Evolutionary conservation across 2,888 invertebrate species (phyloP).

Genomic region (Cephus spinipes): DNA sequence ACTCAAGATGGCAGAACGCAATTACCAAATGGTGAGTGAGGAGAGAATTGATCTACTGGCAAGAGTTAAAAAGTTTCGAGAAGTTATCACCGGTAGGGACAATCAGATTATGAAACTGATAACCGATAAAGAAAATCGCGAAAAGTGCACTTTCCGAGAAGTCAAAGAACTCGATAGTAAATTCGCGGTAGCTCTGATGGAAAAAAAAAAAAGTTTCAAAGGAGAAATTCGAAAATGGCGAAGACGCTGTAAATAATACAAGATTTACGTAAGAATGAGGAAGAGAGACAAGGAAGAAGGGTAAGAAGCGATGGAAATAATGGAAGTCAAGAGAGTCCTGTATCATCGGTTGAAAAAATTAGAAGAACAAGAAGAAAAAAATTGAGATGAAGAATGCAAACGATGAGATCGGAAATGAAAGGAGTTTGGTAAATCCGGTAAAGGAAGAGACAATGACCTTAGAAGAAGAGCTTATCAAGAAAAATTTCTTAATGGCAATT

Average conservation of each 20-base stretch:
- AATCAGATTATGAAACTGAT: conserved; percentile 29
- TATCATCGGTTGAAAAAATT: neutral
- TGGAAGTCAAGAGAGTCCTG: neutral
- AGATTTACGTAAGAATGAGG: neutral
- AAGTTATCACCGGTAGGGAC: conserved; percentile 25
- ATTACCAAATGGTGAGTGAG: conserved; percentile 2
- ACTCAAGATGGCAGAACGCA: neutral
- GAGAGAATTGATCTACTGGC: conserved; percentile 29
- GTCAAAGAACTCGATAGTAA: conserved; percentile 16
- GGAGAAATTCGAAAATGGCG: neutral
- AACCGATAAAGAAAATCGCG: conserved; percentile 21
- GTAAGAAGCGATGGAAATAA: neutral
- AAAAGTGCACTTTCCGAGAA: conserved; percentile 2
- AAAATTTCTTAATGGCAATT: no score
- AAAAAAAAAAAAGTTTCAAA: neutral
- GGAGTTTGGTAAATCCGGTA: conserved; percentile 14
- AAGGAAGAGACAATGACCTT: neutral
- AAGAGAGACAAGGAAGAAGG: no score
- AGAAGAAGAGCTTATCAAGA: neutral
- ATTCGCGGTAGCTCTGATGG: neutral
- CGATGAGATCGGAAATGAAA: conserved; percentile 7
- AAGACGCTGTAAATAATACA: neutral
- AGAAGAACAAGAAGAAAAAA: neutral
- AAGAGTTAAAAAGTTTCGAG: conserved; percentile 29
- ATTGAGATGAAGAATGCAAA: neutral